A percentile compares a stretch with the other conserved stretches of the same genome.
These are phyloP conservation scores for Paraescarpia echinospica DNA, from an alignment of 1,140 invertebrate genomes.

Conservation along the genomic window DNA sequence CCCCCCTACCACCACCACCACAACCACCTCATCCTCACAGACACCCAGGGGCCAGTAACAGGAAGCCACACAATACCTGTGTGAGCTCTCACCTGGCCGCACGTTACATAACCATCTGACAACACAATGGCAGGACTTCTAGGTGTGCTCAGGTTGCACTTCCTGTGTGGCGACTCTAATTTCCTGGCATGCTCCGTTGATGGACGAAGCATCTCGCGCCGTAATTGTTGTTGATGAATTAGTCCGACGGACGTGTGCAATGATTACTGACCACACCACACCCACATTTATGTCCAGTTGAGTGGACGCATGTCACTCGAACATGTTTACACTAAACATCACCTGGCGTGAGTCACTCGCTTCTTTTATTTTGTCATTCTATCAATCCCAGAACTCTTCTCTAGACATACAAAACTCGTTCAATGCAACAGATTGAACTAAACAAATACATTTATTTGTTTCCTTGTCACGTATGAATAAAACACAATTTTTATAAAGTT, in stretches of 20 bases:
- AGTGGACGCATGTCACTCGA: neutral
- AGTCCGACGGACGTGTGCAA: neutral
- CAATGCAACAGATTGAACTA: neutral
- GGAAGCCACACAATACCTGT: neutral
- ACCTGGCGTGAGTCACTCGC: no score
- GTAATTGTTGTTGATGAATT: neutral
- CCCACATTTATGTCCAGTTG: neutral
- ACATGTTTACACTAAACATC: neutral
- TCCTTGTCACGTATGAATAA: no score
- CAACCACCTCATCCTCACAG: neutral
- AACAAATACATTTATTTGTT: no score
- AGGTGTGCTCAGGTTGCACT: neutral
- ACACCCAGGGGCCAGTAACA: neutral
- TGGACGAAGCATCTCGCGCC: neutral
- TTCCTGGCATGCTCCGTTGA: neutral
- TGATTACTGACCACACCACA: neutral
- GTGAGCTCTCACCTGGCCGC: neutral
- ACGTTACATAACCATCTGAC: neutral
- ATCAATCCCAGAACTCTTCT: neutral
- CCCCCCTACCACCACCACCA: no score
- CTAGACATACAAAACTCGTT: neutral
- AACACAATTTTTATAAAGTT: no score
- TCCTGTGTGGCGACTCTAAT: neutral
- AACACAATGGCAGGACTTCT: neutral
- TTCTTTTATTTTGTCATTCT: neutral